Conservation (phyloP, 2,797 vertebrate species). For the Todus mexicanus region DNA sequence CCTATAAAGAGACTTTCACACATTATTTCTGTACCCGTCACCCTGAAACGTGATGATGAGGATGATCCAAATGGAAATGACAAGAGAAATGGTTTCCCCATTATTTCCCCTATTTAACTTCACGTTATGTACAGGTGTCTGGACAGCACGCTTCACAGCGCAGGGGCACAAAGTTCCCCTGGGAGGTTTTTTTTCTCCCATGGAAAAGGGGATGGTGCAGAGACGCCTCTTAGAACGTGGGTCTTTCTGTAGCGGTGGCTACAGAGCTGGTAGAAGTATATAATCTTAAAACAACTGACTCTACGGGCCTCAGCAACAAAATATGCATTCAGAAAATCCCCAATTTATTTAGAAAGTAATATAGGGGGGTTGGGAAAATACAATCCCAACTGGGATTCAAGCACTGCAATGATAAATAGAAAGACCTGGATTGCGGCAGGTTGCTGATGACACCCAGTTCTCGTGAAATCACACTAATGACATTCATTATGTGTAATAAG, state of each 20-base stretch:
- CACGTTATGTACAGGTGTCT: constrained; percentile 70
- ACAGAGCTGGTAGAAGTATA: not conserved
- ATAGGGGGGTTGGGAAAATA: not conserved
- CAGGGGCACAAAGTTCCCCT: constrained; percentile 25
- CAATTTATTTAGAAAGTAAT: not conserved
- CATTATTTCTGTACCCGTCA: constrained; percentile 69
- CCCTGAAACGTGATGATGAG: constrained; percentile 66
- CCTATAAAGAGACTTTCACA: constrained; percentile 43
- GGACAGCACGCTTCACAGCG: not conserved
- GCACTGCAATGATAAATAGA: not conserved
- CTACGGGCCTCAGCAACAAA: not conserved
- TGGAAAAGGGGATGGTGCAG: not conserved
- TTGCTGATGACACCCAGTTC: not conserved
- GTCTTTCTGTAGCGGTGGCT: not conserved
- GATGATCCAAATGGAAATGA: constrained; percentile 64
- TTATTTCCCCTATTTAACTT: constrained; percentile 58
- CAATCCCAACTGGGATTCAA: not conserved
- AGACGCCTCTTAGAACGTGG: not conserved
- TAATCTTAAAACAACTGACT: not conserved
- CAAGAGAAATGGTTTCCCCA: constrained; percentile 56
- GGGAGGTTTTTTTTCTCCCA: not conserved
- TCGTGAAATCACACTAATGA: not conserved
- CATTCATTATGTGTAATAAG: not conserved
- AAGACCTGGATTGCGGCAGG: not conserved
- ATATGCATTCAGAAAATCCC: not conserved